Evolutionary conservation across 2,113 vertebrate genomes (phyloP).

Genomic region (Oostethus manadensis): DNA sequence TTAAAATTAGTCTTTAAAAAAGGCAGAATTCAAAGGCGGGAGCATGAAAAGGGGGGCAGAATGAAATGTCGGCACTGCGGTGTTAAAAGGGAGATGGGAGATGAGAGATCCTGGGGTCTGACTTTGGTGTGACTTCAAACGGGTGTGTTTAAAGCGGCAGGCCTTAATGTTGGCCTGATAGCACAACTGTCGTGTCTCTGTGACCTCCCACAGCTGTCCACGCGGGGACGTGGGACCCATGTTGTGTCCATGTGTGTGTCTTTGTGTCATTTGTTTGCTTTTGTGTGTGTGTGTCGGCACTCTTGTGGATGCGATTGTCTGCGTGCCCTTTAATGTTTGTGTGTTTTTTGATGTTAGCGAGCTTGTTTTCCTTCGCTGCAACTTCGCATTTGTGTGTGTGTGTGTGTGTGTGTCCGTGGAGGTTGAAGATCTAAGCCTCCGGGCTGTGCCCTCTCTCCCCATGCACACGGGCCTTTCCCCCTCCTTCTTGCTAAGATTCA

Average conservation of each 20-base stretch:
- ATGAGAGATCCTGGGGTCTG: slow-evolving; percentile 74
- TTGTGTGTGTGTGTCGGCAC: slow-evolving; percentile 61
- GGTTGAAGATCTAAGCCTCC: slow-evolving; percentile 65
- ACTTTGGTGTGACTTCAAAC: slow-evolving; percentile 80
- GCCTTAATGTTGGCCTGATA: slow-evolving; percentile 73
- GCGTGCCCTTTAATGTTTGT: slow-evolving; percentile 61
- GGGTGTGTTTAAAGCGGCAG: slow-evolving; percentile 71
- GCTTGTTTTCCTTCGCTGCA: slow-evolving; percentile 48
- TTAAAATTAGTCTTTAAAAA: slow-evolving; percentile 76
- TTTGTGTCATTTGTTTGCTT: slow-evolving; percentile 45
- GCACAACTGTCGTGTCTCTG: slow-evolving; percentile 64
- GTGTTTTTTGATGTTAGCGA: slow-evolving; percentile 55
- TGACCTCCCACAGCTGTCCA: slow-evolving; percentile 73
- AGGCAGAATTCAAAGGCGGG: slow-evolving; percentile 68
- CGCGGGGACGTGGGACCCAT: slow-evolving; percentile 53
- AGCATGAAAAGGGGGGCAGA: slow-evolving; percentile 69
- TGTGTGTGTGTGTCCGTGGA: slow-evolving; percentile 20
- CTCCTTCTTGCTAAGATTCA: slow-evolving; percentile 68
- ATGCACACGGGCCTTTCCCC: slow-evolving; percentile 57
- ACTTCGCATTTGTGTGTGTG: slow-evolving; percentile 23
- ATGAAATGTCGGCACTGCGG: slow-evolving; percentile 72
- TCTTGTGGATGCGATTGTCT: slow-evolving; percentile 67
- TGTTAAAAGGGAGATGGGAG: slow-evolving; percentile 74
- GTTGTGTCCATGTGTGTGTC: slow-evolving; percentile 26
- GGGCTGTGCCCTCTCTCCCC: slow-evolving; percentile 61